Percentiles rank a stretch among this genome's conserved stretches.
phyloP scores from a whole-genome alignment of 1,140 invertebrate genomes.

The Drosophila miranda region DNA sequence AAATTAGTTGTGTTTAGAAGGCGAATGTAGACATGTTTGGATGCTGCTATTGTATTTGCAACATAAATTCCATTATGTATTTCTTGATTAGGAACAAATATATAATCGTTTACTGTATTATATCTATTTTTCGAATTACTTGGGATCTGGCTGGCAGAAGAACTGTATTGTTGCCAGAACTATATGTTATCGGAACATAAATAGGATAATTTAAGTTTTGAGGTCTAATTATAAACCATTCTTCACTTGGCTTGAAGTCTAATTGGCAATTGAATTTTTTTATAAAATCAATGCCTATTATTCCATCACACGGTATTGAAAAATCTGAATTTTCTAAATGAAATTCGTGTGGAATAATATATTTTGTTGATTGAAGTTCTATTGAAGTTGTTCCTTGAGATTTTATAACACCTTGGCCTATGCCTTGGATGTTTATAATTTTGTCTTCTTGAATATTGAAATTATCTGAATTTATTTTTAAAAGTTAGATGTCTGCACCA shows the following conservation, averaged over 20 bases:
- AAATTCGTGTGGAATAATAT: conserved; percentile 10
- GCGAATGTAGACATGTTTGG: background rate
- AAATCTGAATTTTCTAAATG: conserved; percentile 11
- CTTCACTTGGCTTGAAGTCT: background rate
- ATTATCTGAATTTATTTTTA: conserved; percentile 17
- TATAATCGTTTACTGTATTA: too few relatives aligned
- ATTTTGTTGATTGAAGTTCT: conserved; percentile 1
- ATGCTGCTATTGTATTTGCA: background rate
- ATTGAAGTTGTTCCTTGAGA: conserved; percentile 9
- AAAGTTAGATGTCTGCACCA: conserved; percentile 14
- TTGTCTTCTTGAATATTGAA: conserved; percentile 14
- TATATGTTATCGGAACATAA: too few relatives aligned
- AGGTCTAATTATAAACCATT: background rate
- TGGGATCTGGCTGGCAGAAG: background rate
- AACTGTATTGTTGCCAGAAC: too few relatives aligned
- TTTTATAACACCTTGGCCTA: background rate
- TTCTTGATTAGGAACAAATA: too few relatives aligned
- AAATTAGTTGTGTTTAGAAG: conserved; percentile 3
- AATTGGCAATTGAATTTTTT: too few relatives aligned
- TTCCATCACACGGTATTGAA: background rate
- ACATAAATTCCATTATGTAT: background rate
- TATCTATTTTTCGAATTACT: too few relatives aligned
- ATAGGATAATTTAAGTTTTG: background rate
- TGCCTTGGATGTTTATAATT: conserved; percentile 8
- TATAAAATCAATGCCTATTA: too few relatives aligned